Evolutionary conservation across 53 echinoderm and acorn worm species (phyloP), one percentile per base, ranked within the genome.

Genomic region (Antedon mediterranea): DNA sequence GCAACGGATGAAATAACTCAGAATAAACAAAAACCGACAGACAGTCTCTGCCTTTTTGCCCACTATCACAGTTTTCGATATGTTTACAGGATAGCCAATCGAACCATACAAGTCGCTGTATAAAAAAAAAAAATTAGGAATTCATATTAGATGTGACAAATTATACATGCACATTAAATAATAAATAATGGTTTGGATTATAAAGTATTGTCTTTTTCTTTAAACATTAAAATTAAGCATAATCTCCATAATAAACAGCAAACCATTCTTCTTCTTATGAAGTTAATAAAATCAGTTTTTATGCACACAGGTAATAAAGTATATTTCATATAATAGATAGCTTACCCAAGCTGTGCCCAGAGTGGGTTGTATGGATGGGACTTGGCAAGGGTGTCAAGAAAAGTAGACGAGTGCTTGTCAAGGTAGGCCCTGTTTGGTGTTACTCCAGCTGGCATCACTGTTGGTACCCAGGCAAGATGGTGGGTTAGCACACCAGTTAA

Each of bases 321-420:
- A n/a, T n/a, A n/a, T n/a, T n/a, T n/a, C n/a, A n/a, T n/a, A n/a
- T n/a, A n/a, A 37, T 18, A 23, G 57, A 6, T 57, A 2, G 9
- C 91, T 92, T 81, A 97, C 97, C 97, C 97, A 37, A 97, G 84
- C 57, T 97, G 97, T 15, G 97, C 97, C 97, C 97, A 97, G 13
- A 97, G 97, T n/a, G 97, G 97, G 74, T 97, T 97, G 86, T 97
- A 97, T 0, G 97, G 97, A 79, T 97, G 97, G 5, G 89, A 92
- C 77, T 92, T 92, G 29, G 97, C 97, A 18, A 97, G 77, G 71
- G 84, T 75, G 57, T 92, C 92, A 34, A 97, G 79, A 89, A 92
- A 84, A 29, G 87, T 89, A 6, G 97, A 97, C 11, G 92, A 92
- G 73, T 97, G 97, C 76, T 97, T 97, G 71, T 91, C 92, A 18